phyloP scores from a whole-genome alignment of 2,888 invertebrate species.

The Cephus spinipes region DNA sequence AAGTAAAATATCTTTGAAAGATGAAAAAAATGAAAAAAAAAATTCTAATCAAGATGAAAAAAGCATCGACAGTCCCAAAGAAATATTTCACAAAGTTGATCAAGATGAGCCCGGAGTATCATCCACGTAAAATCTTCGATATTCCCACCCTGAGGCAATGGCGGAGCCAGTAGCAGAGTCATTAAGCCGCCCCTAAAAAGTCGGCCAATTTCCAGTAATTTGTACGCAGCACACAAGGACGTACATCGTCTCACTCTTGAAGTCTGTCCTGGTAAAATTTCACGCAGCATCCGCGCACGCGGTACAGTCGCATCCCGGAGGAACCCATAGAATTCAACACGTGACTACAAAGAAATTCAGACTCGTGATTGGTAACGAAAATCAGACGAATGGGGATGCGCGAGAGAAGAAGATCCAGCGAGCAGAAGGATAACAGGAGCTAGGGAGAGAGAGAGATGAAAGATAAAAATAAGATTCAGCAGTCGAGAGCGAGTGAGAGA shows the following conservation, averaged over 20 bases:
- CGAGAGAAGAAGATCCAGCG: neutral
- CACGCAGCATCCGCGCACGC: no score
- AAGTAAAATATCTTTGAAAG: no score
- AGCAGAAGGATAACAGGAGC: conserved; percentile 11
- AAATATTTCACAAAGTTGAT: no score
- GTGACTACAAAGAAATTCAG: neutral
- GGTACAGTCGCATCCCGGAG: neutral
- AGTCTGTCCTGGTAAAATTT: no score
- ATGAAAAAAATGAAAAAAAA: no score
- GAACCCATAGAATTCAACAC: conserved; percentile 24
- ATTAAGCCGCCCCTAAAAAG: conserved; percentile 40
- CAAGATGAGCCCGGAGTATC: no score
- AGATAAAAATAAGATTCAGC: neutral
- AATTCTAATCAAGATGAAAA: no score
- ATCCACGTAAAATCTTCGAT: no score
- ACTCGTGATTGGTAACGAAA: neutral
- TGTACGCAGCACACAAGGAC: conserved; percentile 41
- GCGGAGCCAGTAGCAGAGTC: neutral
- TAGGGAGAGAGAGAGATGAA: neutral
- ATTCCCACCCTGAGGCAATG: no score
- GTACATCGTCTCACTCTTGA: no score
- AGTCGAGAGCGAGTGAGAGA: conserved; percentile 11
- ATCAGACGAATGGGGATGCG: conserved; percentile 17
- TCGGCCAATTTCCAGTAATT: conserved; percentile 60
- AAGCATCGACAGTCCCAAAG: no score